phyloP scores from a whole-genome alignment of 2,888 invertebrate genomes.

The Blastobasis adustella region DNA sequence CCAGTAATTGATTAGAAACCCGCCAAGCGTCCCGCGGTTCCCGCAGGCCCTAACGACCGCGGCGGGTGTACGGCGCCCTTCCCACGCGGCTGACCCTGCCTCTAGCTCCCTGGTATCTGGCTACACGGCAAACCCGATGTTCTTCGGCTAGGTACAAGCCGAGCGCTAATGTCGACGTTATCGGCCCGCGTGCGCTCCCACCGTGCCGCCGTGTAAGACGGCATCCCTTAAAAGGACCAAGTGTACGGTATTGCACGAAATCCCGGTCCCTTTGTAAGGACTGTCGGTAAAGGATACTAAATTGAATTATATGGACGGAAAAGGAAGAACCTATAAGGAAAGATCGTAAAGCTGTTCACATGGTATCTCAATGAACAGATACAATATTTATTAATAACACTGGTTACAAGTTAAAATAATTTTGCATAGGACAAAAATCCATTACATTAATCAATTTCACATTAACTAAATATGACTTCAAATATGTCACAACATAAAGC shows the following conservation, averaged over 20 bases:
- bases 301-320: no score
- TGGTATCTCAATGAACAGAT: no score
- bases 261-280: not conserved
- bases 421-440: no score
- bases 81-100: slow-evolving; percentile 46
- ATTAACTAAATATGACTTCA: no score
- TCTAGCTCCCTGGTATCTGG: slow-evolving; percentile 26
- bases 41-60: not conserved
- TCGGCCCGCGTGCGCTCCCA: slow-evolving; percentile 22
- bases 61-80: slow-evolving; percentile 20
- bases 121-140: slow-evolving; percentile 35
- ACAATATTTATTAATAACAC: no score
- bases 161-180: slow-evolving; percentile 50
- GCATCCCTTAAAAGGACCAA: slow-evolving; percentile 7
- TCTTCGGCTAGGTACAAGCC: slow-evolving; percentile 34
- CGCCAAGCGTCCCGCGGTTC: no score
- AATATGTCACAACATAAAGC: no score
- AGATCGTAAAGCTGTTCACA: no score
- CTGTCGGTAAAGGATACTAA: no score
- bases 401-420: no score
- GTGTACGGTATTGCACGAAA: not conserved
- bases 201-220: slow-evolving; percentile 25
- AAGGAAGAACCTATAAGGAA: no score
- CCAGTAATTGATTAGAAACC: not conserved
- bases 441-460: no score